Evolutionary conservation across 2,113 vertebrate species (phyloP), one percentile per base, ranked within the genome.

Genomic region (Gasterosteus nipponicus): DNA sequence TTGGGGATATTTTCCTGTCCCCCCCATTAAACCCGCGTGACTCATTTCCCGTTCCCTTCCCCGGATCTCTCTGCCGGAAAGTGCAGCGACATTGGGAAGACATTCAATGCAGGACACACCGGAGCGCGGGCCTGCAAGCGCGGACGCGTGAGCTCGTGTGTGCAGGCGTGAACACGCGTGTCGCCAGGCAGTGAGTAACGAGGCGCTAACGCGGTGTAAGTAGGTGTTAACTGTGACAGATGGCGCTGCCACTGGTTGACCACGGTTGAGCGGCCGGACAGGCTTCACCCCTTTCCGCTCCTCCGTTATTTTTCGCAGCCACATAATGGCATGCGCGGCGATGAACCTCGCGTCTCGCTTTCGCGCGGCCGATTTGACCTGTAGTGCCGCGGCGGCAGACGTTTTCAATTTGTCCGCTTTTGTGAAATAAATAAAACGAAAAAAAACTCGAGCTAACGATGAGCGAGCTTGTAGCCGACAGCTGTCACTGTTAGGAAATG

Each of bases 181-280:
- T 82, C 69, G 33, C 57, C 16, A 62, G 19, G 42, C 68, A 54
- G 75, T 88, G 87, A 89, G 86, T 88, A 82, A 92, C 82, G 85
- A 84, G 75, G 46, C 74, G 81, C 73, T 90, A 90, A 89, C 84
- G 80, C 72, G 82, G 75, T 75, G 80, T 84, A 80, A 85, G 82
- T 81, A 79, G 86, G 57, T 67, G 82, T 86, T 91, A 91, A 91
- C 87, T 85, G 78, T 91, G 89, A 91, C 89, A 84, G 82, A 91
- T 90, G 64, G 77, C 49, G 69, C 86, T 86, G 85, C 81, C 91
- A 86, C 60, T 75, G 59, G 80, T 84, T 84, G 83, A 80, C 85
- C 82, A 82, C 5, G 87, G 74, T 75, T 87, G 87, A 91, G 89
- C 81, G 70, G 85, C 76, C 83, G 60, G 80, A 89, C 58, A 79